A percentile compares a stretch with the other conserved stretches of the same genome.
phyloP scores from a whole-genome alignment of 2,797 vertebrate genomes.

The Centropyge bicolor region DNA sequence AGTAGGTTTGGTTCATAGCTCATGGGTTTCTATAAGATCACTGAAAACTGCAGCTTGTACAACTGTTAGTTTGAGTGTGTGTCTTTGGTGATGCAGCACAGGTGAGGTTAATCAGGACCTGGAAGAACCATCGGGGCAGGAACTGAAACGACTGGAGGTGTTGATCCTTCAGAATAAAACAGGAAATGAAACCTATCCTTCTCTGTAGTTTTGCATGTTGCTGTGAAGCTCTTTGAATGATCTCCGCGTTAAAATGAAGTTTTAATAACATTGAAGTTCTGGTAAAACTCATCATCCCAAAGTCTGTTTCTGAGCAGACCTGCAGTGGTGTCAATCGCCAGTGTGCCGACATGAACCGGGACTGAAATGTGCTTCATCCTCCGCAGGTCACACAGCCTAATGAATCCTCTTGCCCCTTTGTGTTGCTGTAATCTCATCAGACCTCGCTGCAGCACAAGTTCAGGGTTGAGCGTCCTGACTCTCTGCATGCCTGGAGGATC shows the following conservation, averaged over 20 bases:
- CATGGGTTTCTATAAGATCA: too few species aligned
- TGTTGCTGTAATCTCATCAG: slow-evolving; percentile 62
- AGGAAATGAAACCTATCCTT: not conserved
- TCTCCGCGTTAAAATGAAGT: too few species aligned
- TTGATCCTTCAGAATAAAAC: too few species aligned
- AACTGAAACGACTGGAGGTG: too few species aligned
- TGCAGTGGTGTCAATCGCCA: not conserved
- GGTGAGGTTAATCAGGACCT: too few species aligned
- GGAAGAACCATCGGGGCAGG: too few species aligned
- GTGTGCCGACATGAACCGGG: slow-evolving; percentile 21
- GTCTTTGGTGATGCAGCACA: too few species aligned
- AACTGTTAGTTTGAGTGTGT: too few species aligned
- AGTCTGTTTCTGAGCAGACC: not conserved
- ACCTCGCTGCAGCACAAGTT: slow-evolving; percentile 45
- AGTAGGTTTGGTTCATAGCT: too few species aligned
- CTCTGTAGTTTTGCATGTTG: not conserved
- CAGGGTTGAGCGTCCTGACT: slow-evolving; percentile 41
- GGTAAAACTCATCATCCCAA: not conserved
- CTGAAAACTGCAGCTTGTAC: too few species aligned
- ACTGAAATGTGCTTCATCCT: not conserved
- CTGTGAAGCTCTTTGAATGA: not conserved
- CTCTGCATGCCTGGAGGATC: slow-evolving; percentile 41
- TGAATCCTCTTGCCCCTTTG: slow-evolving; percentile 51
- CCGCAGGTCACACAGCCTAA: slow-evolving; percentile 8
- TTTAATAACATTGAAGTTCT: too few species aligned